Evolutionary conservation across 2,797 vertebrate genomes (phyloP), one percentile per base, ranked within the genome.

Genomic region (Peromyscus eremicus): DNA sequence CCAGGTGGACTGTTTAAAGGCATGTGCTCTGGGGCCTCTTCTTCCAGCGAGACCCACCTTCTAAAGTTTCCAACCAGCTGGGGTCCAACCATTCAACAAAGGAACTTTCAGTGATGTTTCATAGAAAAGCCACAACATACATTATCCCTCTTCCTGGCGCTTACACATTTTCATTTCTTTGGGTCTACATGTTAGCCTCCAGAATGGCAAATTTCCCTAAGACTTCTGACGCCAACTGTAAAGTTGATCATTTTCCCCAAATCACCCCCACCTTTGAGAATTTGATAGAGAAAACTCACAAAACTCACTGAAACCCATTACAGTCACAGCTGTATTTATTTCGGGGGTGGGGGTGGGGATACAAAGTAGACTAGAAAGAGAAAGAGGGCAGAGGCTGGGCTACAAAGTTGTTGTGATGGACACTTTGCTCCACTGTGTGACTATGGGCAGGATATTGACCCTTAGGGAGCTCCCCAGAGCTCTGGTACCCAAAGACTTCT

Each of bases 101-200:
- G 29, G 25, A 83, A 34, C 40, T 60, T 43, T 34, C 60, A 37
- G 34, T 7, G 13, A 37, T n/a, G 19, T 55, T 52, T n/a, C 34
- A 27, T 86, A 16, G n/a, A 6, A 70, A 84, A 86, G 34, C 34
- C 66, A 55, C 12, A 37, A 0, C 34, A 55, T 17, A 32, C 16
- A 2, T 52, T 49, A n/a, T 43, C 2, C 29, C 40, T 86, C 92
- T 76, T 49, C 60, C 6, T 52, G 62, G 16, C 40, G 34, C 70
- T 90, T 40, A 13, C 11, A 40, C 11, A 49, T 75, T 94, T 89
- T 92, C 23, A 89, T 85, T 49, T 95, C 62, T 90, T 83, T 79
- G 43, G 32, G 34, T 75, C 49, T 62, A 89, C 29, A 27, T 9
- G 43, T 25, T 49, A 62, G 25, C 87, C 66, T n/a, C 43, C 46